Evolutionary conservation across 1,140 invertebrate genomes (phyloP).

Genomic region (Diprion similis): DNA sequence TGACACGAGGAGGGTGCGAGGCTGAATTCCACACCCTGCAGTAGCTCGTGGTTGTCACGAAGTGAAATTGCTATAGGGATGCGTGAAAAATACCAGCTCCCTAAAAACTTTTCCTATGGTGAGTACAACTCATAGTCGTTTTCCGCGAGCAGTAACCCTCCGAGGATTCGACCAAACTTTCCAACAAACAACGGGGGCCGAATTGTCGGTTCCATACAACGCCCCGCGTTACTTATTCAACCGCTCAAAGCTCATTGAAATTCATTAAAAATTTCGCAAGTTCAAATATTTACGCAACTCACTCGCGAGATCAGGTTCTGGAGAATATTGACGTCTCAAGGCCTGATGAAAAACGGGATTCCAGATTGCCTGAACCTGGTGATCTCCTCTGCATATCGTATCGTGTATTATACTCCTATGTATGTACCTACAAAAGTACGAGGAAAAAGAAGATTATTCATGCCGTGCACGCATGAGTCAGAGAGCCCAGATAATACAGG

Average conservation of each 20-base stretch:
- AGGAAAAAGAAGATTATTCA: too few species aligned
- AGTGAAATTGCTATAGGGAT: background rate
- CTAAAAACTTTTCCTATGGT: background rate
- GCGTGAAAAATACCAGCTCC: background rate
- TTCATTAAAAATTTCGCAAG: slow-evolving; percentile 37
- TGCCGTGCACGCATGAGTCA: too few species aligned
- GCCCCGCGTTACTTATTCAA: background rate
- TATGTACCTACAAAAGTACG: too few species aligned
- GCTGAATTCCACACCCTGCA: background rate
- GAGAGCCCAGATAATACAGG: too few species aligned
- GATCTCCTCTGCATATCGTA: too few species aligned
- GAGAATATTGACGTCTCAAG: slow-evolving; percentile 6
- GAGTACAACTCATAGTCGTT: background rate
- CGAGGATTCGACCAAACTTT: slow-evolving; percentile 33
- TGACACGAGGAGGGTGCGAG: slow-evolving; percentile 1
- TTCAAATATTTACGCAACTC: background rate
- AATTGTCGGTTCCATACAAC: background rate
- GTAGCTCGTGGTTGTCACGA: too few species aligned
- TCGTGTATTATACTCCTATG: too few species aligned
- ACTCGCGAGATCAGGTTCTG: slow-evolving; percentile 6
- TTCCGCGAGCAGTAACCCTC: background rate
- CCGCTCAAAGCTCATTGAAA: slow-evolving; percentile 36
- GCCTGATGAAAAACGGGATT: too few species aligned
- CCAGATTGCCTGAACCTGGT: too few species aligned
- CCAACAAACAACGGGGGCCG: slow-evolving; percentile 43